Percentiles rank a stretch among this genome's conserved stretches.
Conservation (phyloP, 2,888 invertebrate species). For the Sminthurinus aureus region DNA sequence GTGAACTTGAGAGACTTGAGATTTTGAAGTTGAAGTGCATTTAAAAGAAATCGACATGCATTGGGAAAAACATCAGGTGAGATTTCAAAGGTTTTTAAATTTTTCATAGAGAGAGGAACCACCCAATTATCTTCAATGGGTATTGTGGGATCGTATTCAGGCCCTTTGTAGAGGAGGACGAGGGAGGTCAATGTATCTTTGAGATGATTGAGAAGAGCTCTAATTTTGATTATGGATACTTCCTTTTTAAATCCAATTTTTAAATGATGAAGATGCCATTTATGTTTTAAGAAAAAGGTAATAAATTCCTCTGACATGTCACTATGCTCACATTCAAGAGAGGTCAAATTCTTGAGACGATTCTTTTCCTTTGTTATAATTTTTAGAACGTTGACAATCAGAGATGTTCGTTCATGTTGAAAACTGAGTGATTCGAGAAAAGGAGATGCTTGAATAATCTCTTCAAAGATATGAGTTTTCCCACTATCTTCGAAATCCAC, state of each 20-base stretch:
- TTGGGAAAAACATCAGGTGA: constrained; percentile 6
- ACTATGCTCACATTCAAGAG: constrained; percentile 3
- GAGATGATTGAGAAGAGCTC: constrained; percentile 14
- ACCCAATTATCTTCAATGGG: constrained; percentile 24
- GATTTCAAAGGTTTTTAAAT: background rate
- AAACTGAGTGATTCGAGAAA: constrained; percentile 5
- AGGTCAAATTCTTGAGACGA: background rate
- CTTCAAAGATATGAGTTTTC: constrained; percentile 12
- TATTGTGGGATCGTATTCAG: background rate
- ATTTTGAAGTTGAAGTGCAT: constrained; percentile 13
- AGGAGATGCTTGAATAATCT: constrained; percentile 5
- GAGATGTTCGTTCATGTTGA: constrained; percentile 6
- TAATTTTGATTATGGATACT: background rate
- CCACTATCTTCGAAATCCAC: background rate
- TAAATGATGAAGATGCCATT: constrained; percentile 10
- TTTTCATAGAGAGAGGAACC: constrained; percentile 5
- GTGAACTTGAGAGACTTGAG: background rate
- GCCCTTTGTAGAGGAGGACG: constrained; percentile 7
- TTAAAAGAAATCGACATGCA: constrained; percentile 12
- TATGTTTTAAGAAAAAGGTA: background rate
- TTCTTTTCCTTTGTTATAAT: background rate
- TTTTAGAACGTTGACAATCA: constrained; percentile 6
- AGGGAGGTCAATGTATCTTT: constrained; percentile 3
- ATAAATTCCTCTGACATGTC: constrained; percentile 8
- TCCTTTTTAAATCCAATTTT: constrained; percentile 20